Evolutionary conservation across 2,113 vertebrate genomes (phyloP).

Genomic region (Dromaius novaehollandiae): DNA sequence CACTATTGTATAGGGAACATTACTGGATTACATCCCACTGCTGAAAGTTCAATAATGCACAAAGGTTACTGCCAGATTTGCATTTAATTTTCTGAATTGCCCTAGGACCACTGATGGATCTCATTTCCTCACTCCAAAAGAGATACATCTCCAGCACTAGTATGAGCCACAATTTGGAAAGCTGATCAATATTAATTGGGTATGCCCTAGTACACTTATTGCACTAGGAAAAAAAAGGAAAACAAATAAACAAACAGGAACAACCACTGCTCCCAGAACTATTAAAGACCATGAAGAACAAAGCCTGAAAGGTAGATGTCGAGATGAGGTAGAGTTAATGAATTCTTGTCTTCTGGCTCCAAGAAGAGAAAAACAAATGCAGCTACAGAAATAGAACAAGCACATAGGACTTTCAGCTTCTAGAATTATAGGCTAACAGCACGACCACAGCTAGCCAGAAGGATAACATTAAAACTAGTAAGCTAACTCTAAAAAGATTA

Average conservation of each 20-base stretch:
- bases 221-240: not conserved
- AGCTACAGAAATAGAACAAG: not conserved
- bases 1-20: not conserved
- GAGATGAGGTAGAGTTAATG: constrained; percentile 22
- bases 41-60: not conserved
- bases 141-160: not conserved
- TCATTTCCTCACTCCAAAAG: not conserved
- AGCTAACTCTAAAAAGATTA: constrained; percentile 17
- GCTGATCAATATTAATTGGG: not conserved
- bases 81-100: not conserved
- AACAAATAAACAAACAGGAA: constrained; percentile 29
- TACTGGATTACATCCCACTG: not conserved
- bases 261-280: constrained; percentile 4
- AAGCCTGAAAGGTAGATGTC: not conserved
- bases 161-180: not conserved
- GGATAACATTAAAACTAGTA: constrained; percentile 6
- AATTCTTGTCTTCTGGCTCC: constrained; percentile 13
- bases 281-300: not conserved
- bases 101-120: not conserved
- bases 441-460: constrained; percentile 14
- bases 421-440: constrained; percentile 18
- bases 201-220: not conserved
- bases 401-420: not conserved
- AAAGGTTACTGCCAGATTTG: constrained; percentile 1
- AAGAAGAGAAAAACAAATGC: not conserved